Conservation (phyloP, 1,140 invertebrate genomes). For the Drosophila pseudoobscura region DNA sequence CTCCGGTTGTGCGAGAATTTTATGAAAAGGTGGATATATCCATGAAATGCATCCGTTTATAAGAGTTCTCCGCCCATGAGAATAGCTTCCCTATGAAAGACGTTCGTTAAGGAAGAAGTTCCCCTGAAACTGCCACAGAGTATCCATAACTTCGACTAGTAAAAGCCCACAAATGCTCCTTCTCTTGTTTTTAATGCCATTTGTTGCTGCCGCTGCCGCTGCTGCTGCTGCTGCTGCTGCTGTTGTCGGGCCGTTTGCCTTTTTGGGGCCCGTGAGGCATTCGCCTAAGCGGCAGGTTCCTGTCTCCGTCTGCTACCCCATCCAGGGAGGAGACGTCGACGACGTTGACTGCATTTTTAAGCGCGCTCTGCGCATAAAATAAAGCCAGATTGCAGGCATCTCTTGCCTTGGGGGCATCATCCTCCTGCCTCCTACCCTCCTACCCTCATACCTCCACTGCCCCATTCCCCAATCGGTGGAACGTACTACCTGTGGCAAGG, state of each 20-base stretch:
- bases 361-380: slow-evolving; percentile 77
- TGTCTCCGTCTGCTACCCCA: slow-evolving; percentile 58
- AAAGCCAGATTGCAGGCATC: slow-evolving; percentile 72
- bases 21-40: too few species aligned
- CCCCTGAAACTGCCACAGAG: too few species aligned
- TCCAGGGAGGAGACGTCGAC: slow-evolving; percentile 27
- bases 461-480: neutral
- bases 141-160: too few species aligned
- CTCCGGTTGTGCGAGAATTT: too few species aligned
- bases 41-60: too few species aligned
- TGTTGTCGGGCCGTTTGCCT: slow-evolving; percentile 75
- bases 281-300: slow-evolving; percentile 81
- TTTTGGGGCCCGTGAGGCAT: slow-evolving; percentile 79
- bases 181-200: slow-evolving; percentile 46
- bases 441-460: neutral
- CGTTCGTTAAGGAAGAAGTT: too few species aligned
- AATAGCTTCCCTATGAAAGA: too few species aligned
- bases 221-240: slow-evolving; percentile 28
- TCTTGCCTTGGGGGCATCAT: slow-evolving; percentile 56
- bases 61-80: too few species aligned
- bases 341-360: slow-evolving; percentile 81
- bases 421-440: slow-evolving; percentile 9
- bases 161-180: neutral
- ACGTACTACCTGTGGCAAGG: too few species aligned
- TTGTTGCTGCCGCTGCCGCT: slow-evolving; percentile 49